Conservation (phyloP, 2,888 invertebrate genomes). For the Coelogynopora nodosa region DNA sequence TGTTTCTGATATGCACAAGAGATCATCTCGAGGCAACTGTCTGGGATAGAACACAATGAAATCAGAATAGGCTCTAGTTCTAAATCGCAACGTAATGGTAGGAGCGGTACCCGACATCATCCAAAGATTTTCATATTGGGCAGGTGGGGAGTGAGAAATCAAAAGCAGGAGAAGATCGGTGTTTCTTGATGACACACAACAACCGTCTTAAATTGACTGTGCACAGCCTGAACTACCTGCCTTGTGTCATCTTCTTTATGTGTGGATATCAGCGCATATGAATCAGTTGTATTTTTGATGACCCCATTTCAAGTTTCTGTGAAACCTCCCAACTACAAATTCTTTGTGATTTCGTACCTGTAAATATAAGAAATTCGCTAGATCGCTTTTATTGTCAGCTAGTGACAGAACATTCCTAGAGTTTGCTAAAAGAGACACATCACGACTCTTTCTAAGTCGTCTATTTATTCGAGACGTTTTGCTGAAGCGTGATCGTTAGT, state of each 20-base stretch:
- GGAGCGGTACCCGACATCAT: constrained; percentile 12
- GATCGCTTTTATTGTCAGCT: neutral
- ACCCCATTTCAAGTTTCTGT: neutral
- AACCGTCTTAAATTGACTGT: constrained; percentile 9
- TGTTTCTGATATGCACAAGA: constrained; percentile 19
- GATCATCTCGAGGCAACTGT: constrained; percentile 2
- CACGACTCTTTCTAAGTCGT: too few species aligned
- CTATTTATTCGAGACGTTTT: too few species aligned
- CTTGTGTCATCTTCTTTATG: constrained; percentile 4
- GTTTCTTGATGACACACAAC: constrained; percentile 23
- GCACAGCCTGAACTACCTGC: neutral
- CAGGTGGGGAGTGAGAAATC: neutral
- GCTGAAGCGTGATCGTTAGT: too few species aligned
- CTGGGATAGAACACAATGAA: too few species aligned
- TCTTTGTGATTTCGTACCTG: constrained; percentile 10
- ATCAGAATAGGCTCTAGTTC: constrained; percentile 14
- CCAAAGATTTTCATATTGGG: neutral
- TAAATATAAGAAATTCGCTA: neutral
- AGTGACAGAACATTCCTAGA: neutral
- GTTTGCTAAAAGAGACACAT: too few species aligned
- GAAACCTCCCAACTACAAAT: constrained; percentile 10
- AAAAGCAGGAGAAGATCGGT: constrained; percentile 19
- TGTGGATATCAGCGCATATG: neutral
- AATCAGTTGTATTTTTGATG: constrained; percentile 25
- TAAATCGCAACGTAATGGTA: constrained; percentile 2